Percentiles rank a stretch among this genome's conserved stretches.
Conservation (phyloP, 2,113 vertebrate species). For the Scomber japonicus region DNA sequence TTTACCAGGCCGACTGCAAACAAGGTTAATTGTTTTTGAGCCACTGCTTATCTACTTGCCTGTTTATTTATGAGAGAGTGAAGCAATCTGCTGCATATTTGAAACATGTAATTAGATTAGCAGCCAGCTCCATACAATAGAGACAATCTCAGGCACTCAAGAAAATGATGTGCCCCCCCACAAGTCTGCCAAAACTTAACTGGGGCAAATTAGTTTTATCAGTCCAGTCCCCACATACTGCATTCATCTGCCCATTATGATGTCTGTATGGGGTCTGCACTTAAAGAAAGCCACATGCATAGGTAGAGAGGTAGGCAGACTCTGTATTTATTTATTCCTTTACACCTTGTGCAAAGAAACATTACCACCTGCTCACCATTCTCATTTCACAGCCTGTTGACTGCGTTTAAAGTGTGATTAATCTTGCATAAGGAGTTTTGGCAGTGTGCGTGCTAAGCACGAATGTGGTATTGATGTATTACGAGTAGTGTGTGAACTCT, state of each 20-base stretch:
- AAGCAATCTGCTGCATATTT: slow-evolving; percentile 66
- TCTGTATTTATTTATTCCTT: slow-evolving; percentile 63
- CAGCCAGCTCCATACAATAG: slow-evolving; percentile 37
- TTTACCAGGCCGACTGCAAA: slow-evolving; percentile 54
- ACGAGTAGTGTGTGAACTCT: slow-evolving; percentile 49
- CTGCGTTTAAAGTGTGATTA: slow-evolving; percentile 71
- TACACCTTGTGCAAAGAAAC: slow-evolving; percentile 53
- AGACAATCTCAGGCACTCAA: slow-evolving; percentile 17
- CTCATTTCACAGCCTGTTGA: slow-evolving; percentile 76
- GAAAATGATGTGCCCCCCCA: slow-evolving; percentile 34
- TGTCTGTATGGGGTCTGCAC: slow-evolving; percentile 13
- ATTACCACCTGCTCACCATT: slow-evolving; percentile 41
- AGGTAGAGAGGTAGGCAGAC: slow-evolving; percentile 9
- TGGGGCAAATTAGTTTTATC: slow-evolving; percentile 23
- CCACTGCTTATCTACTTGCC: slow-evolving; percentile 61
- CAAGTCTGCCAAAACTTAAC: slow-evolving; percentile 30
- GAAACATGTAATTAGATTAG: slow-evolving; percentile 68
- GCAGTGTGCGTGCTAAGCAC: slow-evolving; percentile 14
- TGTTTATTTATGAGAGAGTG: slow-evolving; percentile 66
- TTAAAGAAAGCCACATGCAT: background rate
- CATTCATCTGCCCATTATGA: background rate
- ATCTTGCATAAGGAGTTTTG: slow-evolving; percentile 69
- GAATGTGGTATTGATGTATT: slow-evolving; percentile 41
- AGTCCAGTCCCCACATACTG: background rate
- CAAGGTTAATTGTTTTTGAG: slow-evolving; percentile 64